These are phyloP conservation scores for Onychomys arenicola DNA, from an alignment of 2,797 vertebrate genomes.

Conservation along the genomic window DNA sequence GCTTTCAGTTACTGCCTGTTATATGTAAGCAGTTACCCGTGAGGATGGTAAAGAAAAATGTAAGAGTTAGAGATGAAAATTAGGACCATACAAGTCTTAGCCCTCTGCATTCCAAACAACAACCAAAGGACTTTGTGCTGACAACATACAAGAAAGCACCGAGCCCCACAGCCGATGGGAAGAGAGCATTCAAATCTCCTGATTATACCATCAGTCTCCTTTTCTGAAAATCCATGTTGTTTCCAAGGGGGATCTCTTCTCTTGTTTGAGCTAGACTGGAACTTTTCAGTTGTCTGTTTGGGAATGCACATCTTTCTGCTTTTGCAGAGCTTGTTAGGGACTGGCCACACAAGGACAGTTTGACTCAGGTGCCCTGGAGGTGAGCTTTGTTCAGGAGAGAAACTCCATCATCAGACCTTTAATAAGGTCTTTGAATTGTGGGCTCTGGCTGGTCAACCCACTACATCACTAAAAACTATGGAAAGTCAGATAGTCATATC, in stretches of 20 bases:
- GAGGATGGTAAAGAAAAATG: background rate
- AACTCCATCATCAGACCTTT: conserved; percentile 20
- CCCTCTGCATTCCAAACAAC: background rate
- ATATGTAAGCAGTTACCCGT: background rate
- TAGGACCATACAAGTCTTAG: background rate
- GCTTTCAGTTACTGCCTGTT: background rate
- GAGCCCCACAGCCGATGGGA: background rate
- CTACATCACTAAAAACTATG: conserved; percentile 59
- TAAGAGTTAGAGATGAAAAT: background rate
- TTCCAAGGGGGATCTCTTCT: background rate
- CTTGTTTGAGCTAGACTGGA: fast-evolving
- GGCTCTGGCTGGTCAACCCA: conserved; percentile 48
- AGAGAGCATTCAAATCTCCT: background rate
- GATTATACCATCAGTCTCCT: background rate
- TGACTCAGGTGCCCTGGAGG: conserved; percentile 43
- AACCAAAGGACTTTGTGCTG: background rate
- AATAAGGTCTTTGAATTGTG: conserved; percentile 51
- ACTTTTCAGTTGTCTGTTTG: background rate
- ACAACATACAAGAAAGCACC: background rate
- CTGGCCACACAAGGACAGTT: background rate
- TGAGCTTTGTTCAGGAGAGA: conserved; percentile 14
- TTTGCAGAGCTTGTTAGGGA: background rate
- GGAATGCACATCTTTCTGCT: background rate
- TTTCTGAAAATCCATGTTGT: background rate
- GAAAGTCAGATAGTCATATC: conserved; percentile 26